A percentile compares a stretch with the other conserved stretches of the same genome.
Conservation (phyloP, 2,888 invertebrate species). For the Euproctis similis region DNA sequence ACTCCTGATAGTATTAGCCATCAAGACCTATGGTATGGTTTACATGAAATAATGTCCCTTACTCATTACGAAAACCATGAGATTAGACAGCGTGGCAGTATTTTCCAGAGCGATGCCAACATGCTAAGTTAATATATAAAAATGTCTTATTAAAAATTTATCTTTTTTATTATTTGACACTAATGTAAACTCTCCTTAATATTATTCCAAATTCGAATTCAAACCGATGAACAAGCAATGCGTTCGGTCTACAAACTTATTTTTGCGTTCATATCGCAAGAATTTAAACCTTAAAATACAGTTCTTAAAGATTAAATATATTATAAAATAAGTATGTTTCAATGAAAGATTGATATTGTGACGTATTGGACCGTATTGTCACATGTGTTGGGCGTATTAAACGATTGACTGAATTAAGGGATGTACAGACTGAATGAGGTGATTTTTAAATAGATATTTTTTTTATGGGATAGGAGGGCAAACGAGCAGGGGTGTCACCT, state of each 20-base stretch:
- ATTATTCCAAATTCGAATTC: conserved; percentile 34
- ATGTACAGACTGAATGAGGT: conserved; percentile 4
- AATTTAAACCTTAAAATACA: conserved; percentile 11
- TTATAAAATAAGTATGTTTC: conserved; percentile 14
- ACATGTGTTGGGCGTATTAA: conserved; percentile 34
- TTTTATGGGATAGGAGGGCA: too few species aligned
- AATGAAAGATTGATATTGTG: conserved; percentile 34
- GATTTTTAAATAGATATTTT: too few species aligned
- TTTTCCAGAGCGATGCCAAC: too few species aligned
- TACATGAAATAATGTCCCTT: too few species aligned
- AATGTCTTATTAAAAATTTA: too few species aligned
- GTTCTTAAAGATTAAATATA: not conserved
- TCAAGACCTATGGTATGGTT: too few species aligned
- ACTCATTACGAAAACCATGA: too few species aligned
- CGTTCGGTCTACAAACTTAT: conserved; percentile 19
- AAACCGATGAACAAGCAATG: conserved; percentile 39
- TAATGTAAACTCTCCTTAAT: conserved; percentile 15
- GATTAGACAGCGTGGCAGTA: too few species aligned
- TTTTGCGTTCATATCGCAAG: not conserved
- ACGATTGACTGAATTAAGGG: conserved; percentile 21
- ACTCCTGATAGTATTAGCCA: too few species aligned
- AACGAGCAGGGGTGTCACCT: too few species aligned
- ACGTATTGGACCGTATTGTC: conserved; percentile 39
- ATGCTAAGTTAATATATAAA: too few species aligned
- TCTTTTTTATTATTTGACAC: too few species aligned